Evolutionary conservation across 53 echinoderm and acorn worm species (phyloP).

Genomic region (Holothuria leucospilota): DNA sequence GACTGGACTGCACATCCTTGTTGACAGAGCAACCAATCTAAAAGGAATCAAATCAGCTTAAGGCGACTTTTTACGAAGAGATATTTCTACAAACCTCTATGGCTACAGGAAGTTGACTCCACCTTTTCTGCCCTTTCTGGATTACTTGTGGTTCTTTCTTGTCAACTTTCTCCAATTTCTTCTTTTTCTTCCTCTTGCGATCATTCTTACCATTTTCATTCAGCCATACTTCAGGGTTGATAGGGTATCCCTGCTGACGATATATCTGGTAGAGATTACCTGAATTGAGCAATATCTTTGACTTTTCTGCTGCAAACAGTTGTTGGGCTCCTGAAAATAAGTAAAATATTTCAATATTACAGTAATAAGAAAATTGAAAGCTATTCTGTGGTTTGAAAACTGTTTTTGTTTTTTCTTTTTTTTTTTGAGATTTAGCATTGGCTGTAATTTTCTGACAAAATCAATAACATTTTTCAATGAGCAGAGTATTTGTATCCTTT

Average conservation of each 20-base stretch:
- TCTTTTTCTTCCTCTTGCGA: slow-evolving; percentile 53
- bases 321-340: slow-evolving; percentile 75
- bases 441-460: too few relatives aligned
- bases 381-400: too few relatives aligned
- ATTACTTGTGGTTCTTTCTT: slow-evolving; percentile 46
- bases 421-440: too few relatives aligned
- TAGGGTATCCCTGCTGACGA: slow-evolving; percentile 77
- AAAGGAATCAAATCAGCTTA: too few relatives aligned
- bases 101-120: slow-evolving; percentile 86
- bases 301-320: slow-evolving; percentile 56
- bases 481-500: too few relatives aligned
- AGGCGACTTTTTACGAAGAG: too few relatives aligned
- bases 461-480: too few relatives aligned
- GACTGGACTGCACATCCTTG: too few relatives aligned
- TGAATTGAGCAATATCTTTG: slow-evolving; percentile 79
- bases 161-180: slow-evolving; percentile 39
- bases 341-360: not conserved
- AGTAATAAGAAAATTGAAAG: too few relatives aligned
- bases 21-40: too few relatives aligned
- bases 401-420: too few relatives aligned
- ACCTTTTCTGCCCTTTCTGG: slow-evolving; percentile 83
- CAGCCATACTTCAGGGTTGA: slow-evolving; percentile 77
- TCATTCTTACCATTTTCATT: slow-evolving; percentile 4
- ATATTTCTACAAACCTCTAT: slow-evolving; percentile 64
- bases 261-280: slow-evolving; percentile 87